Conservation (phyloP, 2,797 vertebrate species). For the Limnodromus scolopaceus region DNA sequence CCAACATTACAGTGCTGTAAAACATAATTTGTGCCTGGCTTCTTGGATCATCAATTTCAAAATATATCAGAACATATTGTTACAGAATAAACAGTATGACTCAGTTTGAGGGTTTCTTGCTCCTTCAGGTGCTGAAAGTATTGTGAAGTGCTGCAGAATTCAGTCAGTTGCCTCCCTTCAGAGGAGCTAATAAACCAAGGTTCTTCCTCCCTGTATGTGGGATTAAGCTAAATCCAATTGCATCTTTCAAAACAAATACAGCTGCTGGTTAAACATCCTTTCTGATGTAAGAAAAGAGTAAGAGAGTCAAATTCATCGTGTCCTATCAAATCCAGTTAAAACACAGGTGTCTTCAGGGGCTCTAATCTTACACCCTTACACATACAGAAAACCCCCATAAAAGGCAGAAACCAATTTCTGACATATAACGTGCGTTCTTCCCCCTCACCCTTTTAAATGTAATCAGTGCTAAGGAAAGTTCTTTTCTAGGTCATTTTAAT, state of each 20-base stretch:
- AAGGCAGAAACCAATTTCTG: not conserved
- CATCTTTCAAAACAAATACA: conserved; percentile 58
- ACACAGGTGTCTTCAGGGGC: not conserved
- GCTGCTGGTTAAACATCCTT: conserved; percentile 40
- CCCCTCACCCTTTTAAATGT: not conserved
- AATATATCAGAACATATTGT: conserved; percentile 21
- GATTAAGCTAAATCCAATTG: conserved; percentile 55
- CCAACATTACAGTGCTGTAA: not conserved
- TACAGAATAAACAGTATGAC: not conserved
- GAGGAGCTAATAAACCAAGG: conserved; percentile 20
- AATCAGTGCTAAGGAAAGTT: not conserved
- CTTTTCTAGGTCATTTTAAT: conserved; percentile 33
- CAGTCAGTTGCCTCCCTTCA: not conserved
- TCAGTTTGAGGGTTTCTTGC: not conserved
- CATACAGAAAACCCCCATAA: not conserved
- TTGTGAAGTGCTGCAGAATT: not conserved
- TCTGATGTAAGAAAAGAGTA: not conserved
- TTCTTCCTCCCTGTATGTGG: not conserved
- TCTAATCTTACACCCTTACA: not conserved
- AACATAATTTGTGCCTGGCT: conserved; percentile 6
- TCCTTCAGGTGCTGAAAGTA: not conserved
- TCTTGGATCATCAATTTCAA: conserved; percentile 25
- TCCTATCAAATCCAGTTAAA: conserved; percentile 26
- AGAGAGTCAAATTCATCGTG: not conserved
- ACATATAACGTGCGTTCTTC: not conserved